These are phyloP conservation scores for Manis javanica DNA, from an alignment of 2,797 vertebrate species.

Conservation along the genomic window DNA sequence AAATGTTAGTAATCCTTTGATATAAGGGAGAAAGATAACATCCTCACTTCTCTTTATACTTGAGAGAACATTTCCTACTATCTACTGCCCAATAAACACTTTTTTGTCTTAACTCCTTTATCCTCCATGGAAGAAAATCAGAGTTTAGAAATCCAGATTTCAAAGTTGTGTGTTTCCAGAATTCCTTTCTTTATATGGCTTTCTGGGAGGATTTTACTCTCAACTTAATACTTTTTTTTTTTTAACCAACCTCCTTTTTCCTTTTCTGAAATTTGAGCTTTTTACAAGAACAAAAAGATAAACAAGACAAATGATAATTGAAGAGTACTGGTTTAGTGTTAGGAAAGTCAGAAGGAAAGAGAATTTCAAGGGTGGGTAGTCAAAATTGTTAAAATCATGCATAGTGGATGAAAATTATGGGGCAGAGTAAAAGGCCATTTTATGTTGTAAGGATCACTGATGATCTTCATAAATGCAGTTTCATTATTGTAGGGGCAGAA, in stretches of 20 bases:
- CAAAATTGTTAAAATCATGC: constrained; percentile 53
- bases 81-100: not conserved
- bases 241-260: not conserved
- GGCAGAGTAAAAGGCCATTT: constrained; percentile 31
- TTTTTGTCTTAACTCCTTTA: constrained; percentile 3
- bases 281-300: constrained; percentile 41
- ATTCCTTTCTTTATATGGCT: not conserved
- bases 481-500: not conserved
- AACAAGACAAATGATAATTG: not conserved
- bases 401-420: not conserved
- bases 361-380: constrained; percentile 64
- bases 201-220: not conserved
- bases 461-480: constrained; percentile 50
- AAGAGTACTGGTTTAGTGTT: not conserved
- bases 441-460: constrained; percentile 29
- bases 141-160: not conserved
- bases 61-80: not conserved
- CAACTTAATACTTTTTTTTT: not conserved
- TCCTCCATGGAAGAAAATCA: not conserved
- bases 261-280: constrained; percentile 10
- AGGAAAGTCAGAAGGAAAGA: constrained; percentile 49
- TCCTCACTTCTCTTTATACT: not conserved
- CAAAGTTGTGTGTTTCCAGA: not conserved
- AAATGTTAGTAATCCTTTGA: not conserved
- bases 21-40: not conserved